Percentiles rank a stretch among this genome's conserved stretches.
Conservation (phyloP, 1,140 invertebrate species). For the Sitophilus oryzae region DNA sequence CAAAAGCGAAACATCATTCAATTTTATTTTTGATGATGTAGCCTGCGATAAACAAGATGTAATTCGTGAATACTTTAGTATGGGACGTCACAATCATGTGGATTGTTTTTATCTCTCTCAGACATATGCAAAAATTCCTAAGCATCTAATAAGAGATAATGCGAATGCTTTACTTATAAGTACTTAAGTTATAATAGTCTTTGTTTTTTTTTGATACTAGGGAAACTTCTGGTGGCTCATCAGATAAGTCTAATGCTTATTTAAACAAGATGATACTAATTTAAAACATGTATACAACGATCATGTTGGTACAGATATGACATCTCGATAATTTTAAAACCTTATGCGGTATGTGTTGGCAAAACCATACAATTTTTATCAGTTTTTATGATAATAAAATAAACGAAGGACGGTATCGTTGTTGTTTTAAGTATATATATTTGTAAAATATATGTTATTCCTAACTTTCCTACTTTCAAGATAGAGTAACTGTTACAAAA, state of each 20-base stretch:
- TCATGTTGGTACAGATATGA: no score
- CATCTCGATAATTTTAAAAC: background rate
- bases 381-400: background rate
- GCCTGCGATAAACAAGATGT: background rate
- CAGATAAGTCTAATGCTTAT: background rate
- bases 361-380: background rate
- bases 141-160: no score
- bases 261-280: background rate
- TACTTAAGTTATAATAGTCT: background rate
- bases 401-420: background rate
- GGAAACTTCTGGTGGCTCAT: background rate
- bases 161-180: background rate
- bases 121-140: no score
- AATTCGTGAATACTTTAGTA: no score
- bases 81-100: no score
- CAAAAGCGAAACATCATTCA: background rate
- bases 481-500: no score
- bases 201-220: background rate
- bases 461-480: no score
- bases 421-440: background rate
- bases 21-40: constrained; percentile 1
- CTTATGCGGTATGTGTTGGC: background rate
- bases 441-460: no score
- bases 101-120: no score
- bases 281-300: background rate